phyloP scores from a whole-genome alignment of 2,888 invertebrate genomes.

The Sinohyriopsis cumingii region DNA sequence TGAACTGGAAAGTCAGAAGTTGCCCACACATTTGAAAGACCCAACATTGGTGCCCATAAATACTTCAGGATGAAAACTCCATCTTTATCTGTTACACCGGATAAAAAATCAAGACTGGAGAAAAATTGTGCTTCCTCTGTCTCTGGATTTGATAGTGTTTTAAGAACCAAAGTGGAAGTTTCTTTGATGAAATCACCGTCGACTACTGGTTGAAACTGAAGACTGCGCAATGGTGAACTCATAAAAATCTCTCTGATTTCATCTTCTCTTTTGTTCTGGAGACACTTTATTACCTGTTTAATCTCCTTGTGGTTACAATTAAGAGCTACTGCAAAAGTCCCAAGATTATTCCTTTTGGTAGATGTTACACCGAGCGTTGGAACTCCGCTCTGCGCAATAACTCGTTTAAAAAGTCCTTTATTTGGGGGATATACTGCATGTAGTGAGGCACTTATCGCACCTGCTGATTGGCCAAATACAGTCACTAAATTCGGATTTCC shows the following conservation, averaged over 20 bases:
- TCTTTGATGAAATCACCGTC: conserved; percentile 6
- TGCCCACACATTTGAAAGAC: too few species aligned
- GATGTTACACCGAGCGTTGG: not conserved
- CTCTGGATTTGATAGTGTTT: not conserved
- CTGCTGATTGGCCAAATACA: conserved; percentile 18
- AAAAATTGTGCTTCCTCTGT: conserved; percentile 1
- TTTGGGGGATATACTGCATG: conserved; percentile 7
- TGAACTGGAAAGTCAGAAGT: too few species aligned
- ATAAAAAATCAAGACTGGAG: not conserved
- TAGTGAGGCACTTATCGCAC: conserved; percentile 9
- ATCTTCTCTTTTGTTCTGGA: not conserved
- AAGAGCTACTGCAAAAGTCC: not conserved
- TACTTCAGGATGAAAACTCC: not conserved
- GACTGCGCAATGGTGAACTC: too few species aligned
- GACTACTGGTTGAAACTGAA: conserved; percentile 4
- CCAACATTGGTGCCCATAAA: too few species aligned
- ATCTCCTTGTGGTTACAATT: conserved; percentile 5
- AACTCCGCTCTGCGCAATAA: conserved; percentile 11
- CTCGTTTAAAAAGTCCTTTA: conserved; percentile 9
- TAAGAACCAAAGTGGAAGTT: not conserved
- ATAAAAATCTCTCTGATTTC: not conserved
- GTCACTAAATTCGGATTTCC: conserved; percentile 14
- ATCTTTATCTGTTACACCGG: not conserved
- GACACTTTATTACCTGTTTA: not conserved
- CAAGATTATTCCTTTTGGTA: too few species aligned